phyloP scores from a whole-genome alignment of 2,113 vertebrate genomes.

The Dasyurus viverrinus region DNA sequence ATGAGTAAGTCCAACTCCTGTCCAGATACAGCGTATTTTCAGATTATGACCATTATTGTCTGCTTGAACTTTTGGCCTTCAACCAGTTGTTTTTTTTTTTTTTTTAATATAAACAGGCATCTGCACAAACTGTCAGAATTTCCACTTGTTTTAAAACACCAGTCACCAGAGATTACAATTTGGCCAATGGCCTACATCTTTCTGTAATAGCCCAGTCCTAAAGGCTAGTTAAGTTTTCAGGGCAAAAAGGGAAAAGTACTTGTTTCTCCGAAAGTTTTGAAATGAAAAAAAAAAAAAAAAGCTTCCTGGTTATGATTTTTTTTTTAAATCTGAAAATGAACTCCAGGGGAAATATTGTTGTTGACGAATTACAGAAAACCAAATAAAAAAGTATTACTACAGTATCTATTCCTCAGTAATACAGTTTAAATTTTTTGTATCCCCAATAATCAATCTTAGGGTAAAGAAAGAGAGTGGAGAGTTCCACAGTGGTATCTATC shows the following conservation, averaged over 20 bases:
- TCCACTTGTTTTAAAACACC: conserved; percentile 71
- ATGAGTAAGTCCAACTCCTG: neutral
- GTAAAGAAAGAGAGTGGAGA: neutral
- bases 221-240: neutral
- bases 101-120: conserved; percentile 69
- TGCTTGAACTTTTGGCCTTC: conserved; percentile 60
- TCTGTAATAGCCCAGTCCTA: conserved; percentile 12
- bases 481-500: neutral
- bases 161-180: conserved; percentile 55
- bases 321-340: conserved; percentile 7
- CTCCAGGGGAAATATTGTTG: neutral
- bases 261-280: neutral
- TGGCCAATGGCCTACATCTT: conserved; percentile 59
- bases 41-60: conserved; percentile 49
- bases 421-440: neutral
- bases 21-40: conserved; percentile 58
- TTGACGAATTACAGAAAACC: neutral
- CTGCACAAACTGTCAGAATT: conserved; percentile 73
- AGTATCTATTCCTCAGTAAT: neutral
- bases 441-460: neutral
- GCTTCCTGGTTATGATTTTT: neutral
- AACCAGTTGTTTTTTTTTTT: conserved; percentile 54
- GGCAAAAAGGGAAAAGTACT: conserved; percentile 30
- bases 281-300: neutral
- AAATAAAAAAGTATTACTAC: conserved; percentile 3